Base-by-base conservation (phyloP, 2,888 invertebrate genomes). In the Cremastinae sp. region DNA sequence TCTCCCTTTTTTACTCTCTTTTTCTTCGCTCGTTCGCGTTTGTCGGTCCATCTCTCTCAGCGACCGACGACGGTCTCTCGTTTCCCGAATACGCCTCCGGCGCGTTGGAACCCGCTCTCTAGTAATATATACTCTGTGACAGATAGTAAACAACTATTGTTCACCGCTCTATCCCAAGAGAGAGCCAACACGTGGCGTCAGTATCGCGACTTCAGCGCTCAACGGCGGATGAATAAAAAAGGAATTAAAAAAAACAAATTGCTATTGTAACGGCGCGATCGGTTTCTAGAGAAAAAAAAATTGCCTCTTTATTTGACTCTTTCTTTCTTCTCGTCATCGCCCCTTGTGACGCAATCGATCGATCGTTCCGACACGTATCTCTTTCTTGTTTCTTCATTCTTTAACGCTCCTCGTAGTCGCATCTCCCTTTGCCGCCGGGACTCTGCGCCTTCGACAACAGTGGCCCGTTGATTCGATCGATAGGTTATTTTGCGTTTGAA, bases 131-230 rank as follows among this genome's bases (percentile, higher is more conserved):
- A 49, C 64, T 47, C 68, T 47, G 70, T 83, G 85, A 85, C 85
- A 83, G 85, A 81, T 82, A 83, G 85, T 85, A 85, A 85, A 85
- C 85, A 85, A 81, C 74, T 78, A 75, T 78, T 75, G 75, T 78
- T 78, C 78, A 71, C 16, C 37, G 47, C 59, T 69, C 74, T 70
- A 73, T 49, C 35, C 51, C 41, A 28, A n/a, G 16, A 39, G 41
- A 65, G 16, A 55, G 55, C n/a, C 28, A 70, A 55, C 75, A 75
- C 71, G 72, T 75, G 75, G 70, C 16, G 58, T 58, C 59, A 37
- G 16, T 53, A 58, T 16, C 61, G 66, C 39, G 43, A 20, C 58
- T 28, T 70, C 49, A 28, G 53, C 47, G 59, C 51, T 8, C 41
- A 10, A 43, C 35, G 37, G 28, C n/a, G n/a, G n/a, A n/a, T n/a